A percentile compares a stretch with the other conserved stretches of the same genome.
These are phyloP conservation scores for Yponomeuta evonymella DNA, from an alignment of 2,888 invertebrate species.

Conservation along the genomic window DNA sequence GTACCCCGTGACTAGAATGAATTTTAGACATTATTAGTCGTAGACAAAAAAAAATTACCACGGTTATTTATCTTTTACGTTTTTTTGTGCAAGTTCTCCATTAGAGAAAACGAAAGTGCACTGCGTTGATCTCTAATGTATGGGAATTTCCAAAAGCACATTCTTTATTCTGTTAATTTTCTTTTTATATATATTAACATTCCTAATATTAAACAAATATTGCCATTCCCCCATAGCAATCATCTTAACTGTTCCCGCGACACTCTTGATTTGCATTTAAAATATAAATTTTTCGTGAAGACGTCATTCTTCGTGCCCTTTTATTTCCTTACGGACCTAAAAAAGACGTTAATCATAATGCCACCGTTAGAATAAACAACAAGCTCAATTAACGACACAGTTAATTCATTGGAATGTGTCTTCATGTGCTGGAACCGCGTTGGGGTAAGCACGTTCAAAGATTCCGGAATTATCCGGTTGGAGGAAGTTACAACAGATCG, in stretches of 20 bases:
- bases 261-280: too few relatives aligned
- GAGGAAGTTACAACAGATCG: conserved; percentile 39
- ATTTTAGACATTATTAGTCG: too few relatives aligned
- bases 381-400: conserved; percentile 27
- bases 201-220: too few relatives aligned
- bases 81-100: too few relatives aligned
- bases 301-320: neutral
- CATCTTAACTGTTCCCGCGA: too few relatives aligned
- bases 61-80: too few relatives aligned
- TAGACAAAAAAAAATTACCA: too few relatives aligned
- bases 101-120: neutral
- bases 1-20: too few relatives aligned
- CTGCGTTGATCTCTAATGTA: conserved; percentile 1
- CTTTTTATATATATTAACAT: too few relatives aligned
- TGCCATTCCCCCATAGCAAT: too few relatives aligned
- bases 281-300: too few relatives aligned
- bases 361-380: conserved; percentile 8
- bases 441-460: conserved; percentile 25
- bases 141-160: neutral
- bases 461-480: conserved; percentile 53
- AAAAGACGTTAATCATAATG: neutral
- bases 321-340: neutral
- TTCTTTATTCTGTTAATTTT: too few relatives aligned
- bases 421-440: conserved; percentile 11
- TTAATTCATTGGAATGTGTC: conserved; percentile 60